These are phyloP conservation scores for Aythya baeri DNA, from an alignment of 2,113 vertebrate genomes.

Conservation along the genomic window DNA sequence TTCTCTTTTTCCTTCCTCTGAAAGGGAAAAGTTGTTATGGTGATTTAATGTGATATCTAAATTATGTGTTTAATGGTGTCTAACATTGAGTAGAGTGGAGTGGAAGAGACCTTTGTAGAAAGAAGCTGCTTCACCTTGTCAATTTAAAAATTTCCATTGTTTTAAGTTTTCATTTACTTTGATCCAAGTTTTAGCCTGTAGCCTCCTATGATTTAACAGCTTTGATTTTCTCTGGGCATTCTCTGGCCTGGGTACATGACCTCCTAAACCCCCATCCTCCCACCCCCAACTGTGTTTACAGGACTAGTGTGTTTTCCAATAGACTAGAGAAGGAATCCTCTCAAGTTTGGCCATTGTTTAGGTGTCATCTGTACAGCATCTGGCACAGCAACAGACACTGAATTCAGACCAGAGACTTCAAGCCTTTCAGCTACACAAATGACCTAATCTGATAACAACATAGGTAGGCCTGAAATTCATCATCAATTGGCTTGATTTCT, in stretches of 20 bases:
- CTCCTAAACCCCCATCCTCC: rapidly evolving
- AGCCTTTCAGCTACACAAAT: neutral
- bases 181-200: neutral
- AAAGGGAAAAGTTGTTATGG: neutral
- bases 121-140: neutral
- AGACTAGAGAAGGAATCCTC: neutral
- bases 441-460: neutral
- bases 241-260: neutral
- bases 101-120: neutral
- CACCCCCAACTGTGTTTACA: neutral
- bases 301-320: neutral
- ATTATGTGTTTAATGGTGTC: neutral
- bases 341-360: neutral
- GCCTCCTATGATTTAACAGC: neutral
- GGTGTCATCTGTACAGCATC: no score
- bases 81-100: neutral
- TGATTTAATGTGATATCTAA: neutral
- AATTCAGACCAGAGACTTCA: neutral
- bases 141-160: neutral
- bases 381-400: neutral
- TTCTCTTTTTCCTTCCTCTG: neutral
- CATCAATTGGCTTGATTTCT: neutral
- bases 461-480: neutral
- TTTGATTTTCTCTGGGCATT: neutral
- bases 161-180: neutral